A percentile compares a stretch with the other conserved stretches of the same genome.
These are phyloP conservation scores for Teleogryllus oceanicus DNA, from an alignment of 2,888 invertebrate species.

Conservation along the genomic window DNA sequence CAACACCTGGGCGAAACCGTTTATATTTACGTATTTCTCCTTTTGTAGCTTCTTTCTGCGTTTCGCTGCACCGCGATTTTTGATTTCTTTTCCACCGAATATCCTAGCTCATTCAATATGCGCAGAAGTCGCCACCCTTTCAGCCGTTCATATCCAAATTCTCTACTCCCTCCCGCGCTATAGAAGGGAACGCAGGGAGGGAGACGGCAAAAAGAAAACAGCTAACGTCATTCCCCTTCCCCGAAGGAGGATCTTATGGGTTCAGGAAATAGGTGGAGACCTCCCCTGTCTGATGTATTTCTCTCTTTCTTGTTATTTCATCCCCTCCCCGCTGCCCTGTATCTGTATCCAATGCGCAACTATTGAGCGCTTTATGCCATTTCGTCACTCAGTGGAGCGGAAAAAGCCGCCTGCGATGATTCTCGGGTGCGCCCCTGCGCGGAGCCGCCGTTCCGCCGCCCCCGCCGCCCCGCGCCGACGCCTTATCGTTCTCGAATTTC, in stretches of 20 bases:
- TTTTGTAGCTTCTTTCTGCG: too few species aligned
- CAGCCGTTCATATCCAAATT: background rate
- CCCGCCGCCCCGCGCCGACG: background rate
- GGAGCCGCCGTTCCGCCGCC: background rate
- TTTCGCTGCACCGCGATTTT: too few species aligned
- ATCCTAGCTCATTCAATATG: background rate
- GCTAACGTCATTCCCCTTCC: background rate
- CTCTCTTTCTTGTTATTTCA: conserved; percentile 3
- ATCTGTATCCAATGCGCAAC: background rate
- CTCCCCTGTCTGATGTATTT: background rate
- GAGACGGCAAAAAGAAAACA: background rate
- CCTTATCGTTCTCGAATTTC: background rate
- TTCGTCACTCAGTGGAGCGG: background rate
- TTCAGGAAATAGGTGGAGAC: conserved; percentile 11
- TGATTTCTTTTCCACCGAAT: background rate
- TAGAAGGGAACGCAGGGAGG: background rate
- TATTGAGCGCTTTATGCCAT: conserved; percentile 3
- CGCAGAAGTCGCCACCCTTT: background rate
- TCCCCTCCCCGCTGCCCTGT: background rate
- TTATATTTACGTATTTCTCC: too few species aligned
- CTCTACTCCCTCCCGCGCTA: background rate
- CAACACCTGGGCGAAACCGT: too few species aligned
- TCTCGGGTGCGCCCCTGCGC: background rate
- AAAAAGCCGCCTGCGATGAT: background rate
- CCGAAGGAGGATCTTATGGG: background rate